Percentiles rank a stretch among this genome's conserved stretches.
phyloP scores from a whole-genome alignment of 53 echinoderm and acorn worm species.

The Holothuria leucospilota region DNA sequence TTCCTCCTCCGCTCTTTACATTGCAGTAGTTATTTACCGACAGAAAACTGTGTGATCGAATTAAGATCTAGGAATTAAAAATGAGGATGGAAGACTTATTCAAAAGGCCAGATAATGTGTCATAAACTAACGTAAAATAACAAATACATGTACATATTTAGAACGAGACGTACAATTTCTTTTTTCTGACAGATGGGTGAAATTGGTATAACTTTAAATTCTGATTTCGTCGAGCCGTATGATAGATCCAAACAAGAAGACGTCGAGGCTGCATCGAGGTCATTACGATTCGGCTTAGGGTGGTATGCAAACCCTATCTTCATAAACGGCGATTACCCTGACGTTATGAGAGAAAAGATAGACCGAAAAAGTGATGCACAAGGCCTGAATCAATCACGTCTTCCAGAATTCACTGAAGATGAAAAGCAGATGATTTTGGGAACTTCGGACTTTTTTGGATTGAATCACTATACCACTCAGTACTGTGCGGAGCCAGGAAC shows the following conservation, averaged over 20 bases:
- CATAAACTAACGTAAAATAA: no score
- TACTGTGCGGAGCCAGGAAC: slow-evolving; percentile 43
- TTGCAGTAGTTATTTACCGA: no score
- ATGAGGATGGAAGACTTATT: no score
- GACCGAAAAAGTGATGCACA: slow-evolving; percentile 79
- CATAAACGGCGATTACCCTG: slow-evolving; percentile 85
- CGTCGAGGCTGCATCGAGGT: slow-evolving; percentile 70
- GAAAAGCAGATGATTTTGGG: slow-evolving; percentile 69
- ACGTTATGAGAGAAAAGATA: slow-evolving; percentile 83
- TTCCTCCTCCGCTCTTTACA: no score
- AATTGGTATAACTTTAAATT: slow-evolving; percentile 86
- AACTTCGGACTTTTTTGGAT: slow-evolving; percentile 86
- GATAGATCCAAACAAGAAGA: slow-evolving; percentile 57
- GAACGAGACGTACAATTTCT: not conserved
- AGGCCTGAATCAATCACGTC: slow-evolving; percentile 71
- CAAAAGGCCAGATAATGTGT: no score
- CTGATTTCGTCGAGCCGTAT: slow-evolving; percentile 74
- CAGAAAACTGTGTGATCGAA: no score
- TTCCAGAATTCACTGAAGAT: slow-evolving; percentile 80
- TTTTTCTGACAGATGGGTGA: slow-evolving; percentile 62
- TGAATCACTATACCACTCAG: slow-evolving; percentile 87
- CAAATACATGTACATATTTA: not conserved
- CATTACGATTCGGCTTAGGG: slow-evolving; percentile 69
- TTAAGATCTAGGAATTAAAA: no score
- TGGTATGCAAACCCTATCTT: slow-evolving; percentile 94